Percentiles rank a stretch among this genome's conserved stretches.
These are phyloP conservation scores for Cosmia trapezina DNA, from an alignment of 2,888 invertebrate species.

Conservation along the genomic window DNA sequence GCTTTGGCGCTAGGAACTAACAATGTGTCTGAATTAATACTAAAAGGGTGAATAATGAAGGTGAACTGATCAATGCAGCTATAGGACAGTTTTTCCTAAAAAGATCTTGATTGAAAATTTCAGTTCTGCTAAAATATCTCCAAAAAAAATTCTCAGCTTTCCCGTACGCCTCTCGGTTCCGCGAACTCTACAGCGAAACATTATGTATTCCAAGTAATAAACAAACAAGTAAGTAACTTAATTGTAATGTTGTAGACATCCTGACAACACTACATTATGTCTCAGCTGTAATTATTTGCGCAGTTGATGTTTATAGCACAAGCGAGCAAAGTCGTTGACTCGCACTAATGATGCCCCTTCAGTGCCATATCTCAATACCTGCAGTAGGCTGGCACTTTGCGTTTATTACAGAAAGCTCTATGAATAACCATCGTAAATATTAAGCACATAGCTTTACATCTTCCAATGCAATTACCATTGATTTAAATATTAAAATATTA, in stretches of 20 bases:
- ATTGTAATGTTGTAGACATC: slow-evolving; percentile 22
- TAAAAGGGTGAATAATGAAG: background rate
- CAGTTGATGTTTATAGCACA: slow-evolving; percentile 32
- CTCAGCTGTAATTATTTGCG: slow-evolving; percentile 27
- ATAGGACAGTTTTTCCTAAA: too few species aligned
- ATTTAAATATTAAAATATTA: slow-evolving; percentile 47
- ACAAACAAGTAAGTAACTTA: background rate
- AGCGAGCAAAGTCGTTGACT: slow-evolving; percentile 10
- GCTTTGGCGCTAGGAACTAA: background rate
- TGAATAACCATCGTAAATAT: slow-evolving; percentile 38
- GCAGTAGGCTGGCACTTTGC: slow-evolving; percentile 1
- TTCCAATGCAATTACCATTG: slow-evolving; percentile 38
- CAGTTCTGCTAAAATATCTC: background rate
- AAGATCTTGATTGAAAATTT: background rate
- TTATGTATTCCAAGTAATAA: slow-evolving; percentile 13
- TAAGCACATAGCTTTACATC: slow-evolving; percentile 33
- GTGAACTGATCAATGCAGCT: background rate
- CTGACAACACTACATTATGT: slow-evolving; percentile 20
- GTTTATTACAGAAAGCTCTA: slow-evolving; percentile 35
- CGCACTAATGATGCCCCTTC: slow-evolving; percentile 35
- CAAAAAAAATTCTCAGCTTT: background rate
- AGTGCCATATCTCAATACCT: slow-evolving; percentile 22
- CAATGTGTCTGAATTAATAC: background rate
- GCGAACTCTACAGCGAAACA: background rate
- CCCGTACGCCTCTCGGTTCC: background rate